Base-by-base conservation (phyloP, 2,113 vertebrate species). In the Entelurus aequoreus region DNA sequence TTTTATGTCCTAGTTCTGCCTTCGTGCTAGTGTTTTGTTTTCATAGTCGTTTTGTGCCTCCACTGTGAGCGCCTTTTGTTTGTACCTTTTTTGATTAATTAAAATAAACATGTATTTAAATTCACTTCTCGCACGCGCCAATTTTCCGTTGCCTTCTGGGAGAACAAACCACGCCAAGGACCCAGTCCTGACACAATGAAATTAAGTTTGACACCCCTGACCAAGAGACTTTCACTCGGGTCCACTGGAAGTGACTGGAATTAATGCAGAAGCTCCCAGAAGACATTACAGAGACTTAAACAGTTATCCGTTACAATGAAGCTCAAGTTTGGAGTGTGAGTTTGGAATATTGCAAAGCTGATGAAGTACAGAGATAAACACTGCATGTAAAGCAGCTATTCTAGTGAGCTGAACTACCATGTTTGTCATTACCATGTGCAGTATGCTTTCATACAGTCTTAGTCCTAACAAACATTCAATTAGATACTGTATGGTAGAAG, bases 291-390 rank as follows among this genome's bases (percentile, higher is more conserved):
- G 46, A 58, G 49, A 56, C 58, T 56, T 47, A 60, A 54, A 60
- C 73, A 74, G 74, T 67, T 77, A 69, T 67, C 28, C 6, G 8
- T 4, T 12, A 60, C n/a, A 61, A 69, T 61, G 42, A 60, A 64
- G n/a, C 42, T 63, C 8, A 36, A 50, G 5, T 6, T 13, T 35
- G 21, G 44, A 38, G 15, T 37, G 15, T 35, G 1, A 54, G 13
- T 58, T 28, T 62, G 56, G 37, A 36, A 59, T 37, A 49, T 6
- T 57, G 48, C 15, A 62, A 42, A 3, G 2, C 19, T 51, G 44
- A 21, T 47, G n/a, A 55, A 48, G 54, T 49, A 50, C 5, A 55
- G n/a, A 1, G 2, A 47, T 54, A n/a, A 2, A 19, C 4, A 49
- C 28, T 44, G 8, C 38, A 66, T 54, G n/a, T 65, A n/a, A 37